Evolutionary conservation across 2,888 invertebrate species (phyloP).

Genomic region (Trissolcus japonicus): DNA sequence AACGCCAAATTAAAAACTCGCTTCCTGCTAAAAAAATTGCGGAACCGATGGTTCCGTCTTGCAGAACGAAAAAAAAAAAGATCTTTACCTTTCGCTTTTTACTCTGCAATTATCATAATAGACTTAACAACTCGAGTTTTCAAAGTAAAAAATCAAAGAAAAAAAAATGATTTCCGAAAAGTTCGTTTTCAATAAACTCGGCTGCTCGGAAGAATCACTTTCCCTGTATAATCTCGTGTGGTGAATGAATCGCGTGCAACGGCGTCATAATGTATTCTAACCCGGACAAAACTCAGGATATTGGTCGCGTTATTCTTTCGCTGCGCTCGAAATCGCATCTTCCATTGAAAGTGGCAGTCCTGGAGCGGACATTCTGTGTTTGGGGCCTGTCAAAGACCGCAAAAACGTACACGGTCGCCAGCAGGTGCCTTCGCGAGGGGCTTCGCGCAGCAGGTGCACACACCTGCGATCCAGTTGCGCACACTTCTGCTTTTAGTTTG

Average conservation of each 20-base stretch:
- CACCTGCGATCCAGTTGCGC: slow-evolving; percentile 51
- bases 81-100: slow-evolving; percentile 9
- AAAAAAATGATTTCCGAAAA: slow-evolving; percentile 14
- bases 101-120: slow-evolving; percentile 26
- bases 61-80: background rate
- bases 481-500: slow-evolving; percentile 44
- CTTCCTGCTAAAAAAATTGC: slow-evolving; percentile 6
- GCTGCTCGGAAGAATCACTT: slow-evolving; percentile 39
- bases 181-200: slow-evolving; percentile 25
- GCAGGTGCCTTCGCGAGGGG: slow-evolving; percentile 56
- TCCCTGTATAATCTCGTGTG: slow-evolving; percentile 39
- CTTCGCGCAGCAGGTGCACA: slow-evolving; percentile 49
- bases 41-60: slow-evolving; percentile 1
- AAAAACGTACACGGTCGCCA: slow-evolving; percentile 29
- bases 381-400: slow-evolving; percentile 29
- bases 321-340: slow-evolving; percentile 27
- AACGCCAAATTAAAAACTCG: slow-evolving; percentile 15
- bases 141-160: slow-evolving; percentile 1
- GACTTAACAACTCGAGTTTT: slow-evolving; percentile 18
- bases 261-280: slow-evolving; percentile 9
- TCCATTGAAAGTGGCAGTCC: slow-evolving; percentile 26
- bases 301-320: slow-evolving; percentile 38
- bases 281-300: slow-evolving; percentile 52
- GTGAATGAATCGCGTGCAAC: slow-evolving; percentile 23
- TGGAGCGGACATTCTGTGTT: slow-evolving; percentile 29